Conservation (phyloP, 1,140 invertebrate genomes). For the Micrasema minimum region DNA sequence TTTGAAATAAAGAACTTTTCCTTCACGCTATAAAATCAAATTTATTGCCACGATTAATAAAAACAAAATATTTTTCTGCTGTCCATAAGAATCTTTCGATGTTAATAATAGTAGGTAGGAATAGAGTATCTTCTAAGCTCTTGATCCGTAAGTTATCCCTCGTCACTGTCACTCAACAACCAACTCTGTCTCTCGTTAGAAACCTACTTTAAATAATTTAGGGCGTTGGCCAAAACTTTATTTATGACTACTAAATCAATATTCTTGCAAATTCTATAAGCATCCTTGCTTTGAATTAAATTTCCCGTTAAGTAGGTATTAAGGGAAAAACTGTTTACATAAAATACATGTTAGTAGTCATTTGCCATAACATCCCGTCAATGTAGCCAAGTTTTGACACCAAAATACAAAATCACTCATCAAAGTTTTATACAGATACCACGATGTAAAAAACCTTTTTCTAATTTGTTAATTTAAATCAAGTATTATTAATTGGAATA, state of each 20-base stretch:
- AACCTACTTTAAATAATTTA: background rate
- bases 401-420: no score
- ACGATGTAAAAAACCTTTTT: no score
- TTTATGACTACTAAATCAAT: slow-evolving; percentile 1
- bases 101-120: no score
- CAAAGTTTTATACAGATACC: no score
- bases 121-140: no score
- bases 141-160: no score
- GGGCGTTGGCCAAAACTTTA: slow-evolving; percentile 8
- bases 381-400: no score
- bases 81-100: background rate
- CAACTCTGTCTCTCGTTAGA: no score
- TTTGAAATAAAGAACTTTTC: background rate
- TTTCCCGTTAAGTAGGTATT: background rate
- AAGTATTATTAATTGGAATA: no score
- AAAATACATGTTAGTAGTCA: slow-evolving; percentile 6
- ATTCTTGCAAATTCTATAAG: background rate
- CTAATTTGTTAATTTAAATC: no score
- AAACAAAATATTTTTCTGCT: background rate
- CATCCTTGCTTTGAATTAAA: background rate
- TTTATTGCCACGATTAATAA: background rate
- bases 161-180: no score
- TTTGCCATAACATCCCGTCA: slow-evolving; percentile 17
- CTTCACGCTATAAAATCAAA: background rate
- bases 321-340: slow-evolving; percentile 16